A percentile compares a stretch with the other conserved stretches of the same genome.
These are phyloP conservation scores for Dicranocentrus wangi DNA, from an alignment of 2,888 invertebrate species.

Conservation along the genomic window DNA sequence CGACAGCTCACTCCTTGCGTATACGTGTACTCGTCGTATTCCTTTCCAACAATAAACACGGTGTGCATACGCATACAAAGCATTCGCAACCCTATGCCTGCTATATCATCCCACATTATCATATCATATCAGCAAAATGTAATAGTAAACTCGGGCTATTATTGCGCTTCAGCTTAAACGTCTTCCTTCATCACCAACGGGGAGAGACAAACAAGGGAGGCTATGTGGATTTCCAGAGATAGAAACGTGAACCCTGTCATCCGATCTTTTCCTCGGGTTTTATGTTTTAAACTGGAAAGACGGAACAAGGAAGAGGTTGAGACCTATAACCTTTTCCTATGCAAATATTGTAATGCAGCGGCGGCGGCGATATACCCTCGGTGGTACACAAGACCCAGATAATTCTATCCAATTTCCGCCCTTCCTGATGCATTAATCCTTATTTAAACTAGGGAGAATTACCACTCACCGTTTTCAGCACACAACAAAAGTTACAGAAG, in stretches of 20 bases:
- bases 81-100: no score
- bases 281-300: constrained; percentile 25
- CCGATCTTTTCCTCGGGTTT: constrained; percentile 16
- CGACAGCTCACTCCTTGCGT: background rate
- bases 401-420: constrained; percentile 16
- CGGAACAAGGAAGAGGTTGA: constrained; percentile 38
- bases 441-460: constrained; percentile 10
- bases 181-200: background rate
- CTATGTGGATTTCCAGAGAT: background rate
- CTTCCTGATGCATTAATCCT: constrained; percentile 21
- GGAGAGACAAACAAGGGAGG: background rate
- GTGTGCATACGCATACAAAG: background rate
- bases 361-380: background rate
- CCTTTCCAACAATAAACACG: background rate
- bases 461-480: background rate
- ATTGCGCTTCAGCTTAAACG: background rate
- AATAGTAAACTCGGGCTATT: no score
- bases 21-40: background rate
- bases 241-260: constrained; percentile 23
- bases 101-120: no score
- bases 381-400: background rate
- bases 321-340: constrained; percentile 13
- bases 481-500: no score
- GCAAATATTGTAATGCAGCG: constrained; percentile 5
- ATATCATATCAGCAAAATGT: no score